These are phyloP conservation scores for Melanerpes aurifrons DNA, from an alignment of 2,113 vertebrate genomes.

Conservation along the genomic window DNA sequence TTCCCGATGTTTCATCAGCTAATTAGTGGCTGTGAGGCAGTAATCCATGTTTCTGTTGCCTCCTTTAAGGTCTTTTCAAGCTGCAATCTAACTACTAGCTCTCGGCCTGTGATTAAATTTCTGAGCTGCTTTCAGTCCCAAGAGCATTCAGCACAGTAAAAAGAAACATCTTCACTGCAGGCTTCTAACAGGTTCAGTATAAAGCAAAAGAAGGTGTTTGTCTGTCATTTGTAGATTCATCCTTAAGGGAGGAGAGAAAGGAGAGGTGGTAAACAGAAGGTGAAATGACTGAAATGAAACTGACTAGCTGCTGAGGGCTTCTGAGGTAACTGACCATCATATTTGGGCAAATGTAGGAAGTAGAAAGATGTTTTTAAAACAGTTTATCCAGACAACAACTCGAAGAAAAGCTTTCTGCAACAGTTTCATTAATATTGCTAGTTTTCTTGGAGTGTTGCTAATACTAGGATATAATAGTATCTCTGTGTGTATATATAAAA, in stretches of 20 bases:
- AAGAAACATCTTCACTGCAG: not conserved
- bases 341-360: not conserved
- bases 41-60: not conserved
- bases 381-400: not conserved
- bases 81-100: not conserved
- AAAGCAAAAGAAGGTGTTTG: not conserved
- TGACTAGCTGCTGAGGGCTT: not conserved
- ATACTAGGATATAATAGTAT: not conserved
- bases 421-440: not conserved
- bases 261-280: not conserved
- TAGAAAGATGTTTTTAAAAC: not conserved
- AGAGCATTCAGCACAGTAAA: not conserved
- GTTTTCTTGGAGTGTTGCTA: not conserved
- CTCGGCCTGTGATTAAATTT: slow-evolving; percentile 13
- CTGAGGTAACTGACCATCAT: not conserved
- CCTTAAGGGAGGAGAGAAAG: not conserved
- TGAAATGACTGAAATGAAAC: not conserved
- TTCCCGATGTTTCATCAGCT: not conserved
- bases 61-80: slow-evolving; percentile 32
- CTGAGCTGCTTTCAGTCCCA: slow-evolving; percentile 19
- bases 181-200: not conserved
- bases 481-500: accelerated
- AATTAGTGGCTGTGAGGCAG: not conserved
- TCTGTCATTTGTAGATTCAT: not conserved
- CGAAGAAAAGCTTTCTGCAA: not conserved